Evolutionary conservation across 2,113 vertebrate species (phyloP).

Genomic region (Anarrhichthys ocellatus): DNA sequence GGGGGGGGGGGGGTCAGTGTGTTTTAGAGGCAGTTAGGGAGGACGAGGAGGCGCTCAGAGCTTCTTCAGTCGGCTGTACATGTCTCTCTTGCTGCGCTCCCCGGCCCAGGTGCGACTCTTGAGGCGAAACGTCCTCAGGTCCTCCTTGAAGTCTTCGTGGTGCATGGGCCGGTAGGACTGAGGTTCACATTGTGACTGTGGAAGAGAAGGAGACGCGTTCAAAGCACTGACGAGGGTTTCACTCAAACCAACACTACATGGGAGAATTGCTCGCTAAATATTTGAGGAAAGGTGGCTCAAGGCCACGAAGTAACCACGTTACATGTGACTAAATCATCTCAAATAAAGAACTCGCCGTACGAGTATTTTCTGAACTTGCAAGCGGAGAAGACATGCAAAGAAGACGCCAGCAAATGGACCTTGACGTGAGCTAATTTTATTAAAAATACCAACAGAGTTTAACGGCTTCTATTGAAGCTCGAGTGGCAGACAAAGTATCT

Average conservation of each 20-base stretch:
- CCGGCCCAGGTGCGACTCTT: conserved; percentile 92
- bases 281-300: background rate
- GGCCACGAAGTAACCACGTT: background rate
- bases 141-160: conserved; percentile 90
- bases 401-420: background rate
- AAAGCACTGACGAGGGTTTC: background rate
- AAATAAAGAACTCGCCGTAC: too few relatives aligned
- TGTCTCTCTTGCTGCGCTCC: conserved; percentile 94
- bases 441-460: background rate
- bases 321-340: background rate
- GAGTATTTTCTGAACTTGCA: background rate
- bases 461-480: too few relatives aligned
- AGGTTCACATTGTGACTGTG: conserved; percentile 89
- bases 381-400: background rate
- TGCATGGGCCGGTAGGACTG: conserved; percentile 92
- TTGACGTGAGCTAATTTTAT: background rate
- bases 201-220: background rate
- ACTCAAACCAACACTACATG: background rate
- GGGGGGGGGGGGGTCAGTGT: conserved; percentile 26
- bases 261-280: background rate
- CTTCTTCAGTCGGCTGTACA: conserved; percentile 96
- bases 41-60: conserved; percentile 76
- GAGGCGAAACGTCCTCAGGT: conserved; percentile 88
- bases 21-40: conserved; percentile 18
- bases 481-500: background rate